These are phyloP conservation scores for Triplophysa tibetana DNA, from an alignment of 2,113 vertebrate genomes.

Conservation along the genomic window DNA sequence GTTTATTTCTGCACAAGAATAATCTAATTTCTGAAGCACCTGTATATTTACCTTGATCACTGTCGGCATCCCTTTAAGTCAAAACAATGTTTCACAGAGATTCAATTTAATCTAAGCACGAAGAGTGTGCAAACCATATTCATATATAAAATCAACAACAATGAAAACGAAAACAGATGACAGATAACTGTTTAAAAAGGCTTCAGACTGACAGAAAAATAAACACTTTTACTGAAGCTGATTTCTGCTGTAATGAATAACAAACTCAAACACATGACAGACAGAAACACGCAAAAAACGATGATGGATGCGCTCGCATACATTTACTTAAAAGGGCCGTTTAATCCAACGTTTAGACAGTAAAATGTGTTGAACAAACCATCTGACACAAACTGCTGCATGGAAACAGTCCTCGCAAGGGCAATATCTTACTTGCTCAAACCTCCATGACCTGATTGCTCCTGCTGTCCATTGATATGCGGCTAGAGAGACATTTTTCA, in stretches of 20 bases:
- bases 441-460: neutral
- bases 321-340: neutral
- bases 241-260: slow-evolving; percentile 1
- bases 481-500: slow-evolving; percentile 33
- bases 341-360: neutral
- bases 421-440: neutral
- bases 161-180: neutral
- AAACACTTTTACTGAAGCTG: neutral
- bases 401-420: neutral
- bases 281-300: neutral
- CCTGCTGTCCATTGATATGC: slow-evolving; percentile 4
- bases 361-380: slow-evolving; percentile 3
- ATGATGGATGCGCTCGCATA: neutral
- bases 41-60: too few species aligned
- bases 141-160: neutral
- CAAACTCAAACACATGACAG: neutral
- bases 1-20: too few species aligned
- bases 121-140: neutral
- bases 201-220: neutral
- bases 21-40: too few species aligned
- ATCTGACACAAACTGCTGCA: neutral
- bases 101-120: neutral
- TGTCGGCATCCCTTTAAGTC: too few species aligned
- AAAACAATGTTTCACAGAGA: neutral
- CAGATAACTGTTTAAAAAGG: neutral